Percentiles rank a stretch among this genome's conserved stretches.
These are phyloP conservation scores for Gryon sp. DNA, from an alignment of 1,140 invertebrate genomes.

Conservation along the genomic window DNA sequence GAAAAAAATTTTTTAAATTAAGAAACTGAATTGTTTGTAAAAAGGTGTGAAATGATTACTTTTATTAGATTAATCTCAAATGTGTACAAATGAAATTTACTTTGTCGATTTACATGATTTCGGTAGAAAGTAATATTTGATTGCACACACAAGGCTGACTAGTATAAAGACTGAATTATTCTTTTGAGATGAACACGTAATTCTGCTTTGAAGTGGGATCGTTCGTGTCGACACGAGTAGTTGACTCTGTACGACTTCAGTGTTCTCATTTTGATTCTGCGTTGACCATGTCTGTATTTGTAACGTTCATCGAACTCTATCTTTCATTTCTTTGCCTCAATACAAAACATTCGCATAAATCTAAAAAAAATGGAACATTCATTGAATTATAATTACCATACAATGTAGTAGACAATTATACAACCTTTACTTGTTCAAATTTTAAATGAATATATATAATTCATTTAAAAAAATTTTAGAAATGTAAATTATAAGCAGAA, in stretches of 20 bases:
- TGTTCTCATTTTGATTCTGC: constrained; percentile 33
- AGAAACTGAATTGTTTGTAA: no score
- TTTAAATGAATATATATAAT: no score
- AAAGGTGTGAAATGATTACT: no score
- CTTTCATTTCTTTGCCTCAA: constrained; percentile 47
- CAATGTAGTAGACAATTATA: no score
- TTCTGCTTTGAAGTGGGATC: constrained; percentile 48
- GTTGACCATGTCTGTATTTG: constrained; percentile 24
- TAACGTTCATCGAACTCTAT: constrained; percentile 48
- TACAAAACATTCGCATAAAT: constrained; percentile 40
- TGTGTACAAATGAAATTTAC: not conserved
- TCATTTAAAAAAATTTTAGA: no score
- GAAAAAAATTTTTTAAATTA: no score
- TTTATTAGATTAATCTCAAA: no score
- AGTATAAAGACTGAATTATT: constrained; percentile 35
- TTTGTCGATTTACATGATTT: constrained; percentile 6
- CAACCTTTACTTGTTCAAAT: no score
- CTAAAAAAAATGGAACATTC: constrained; percentile 24
- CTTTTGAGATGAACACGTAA: constrained; percentile 34
- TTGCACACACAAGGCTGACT: constrained; percentile 4
- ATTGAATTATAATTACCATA: no score
- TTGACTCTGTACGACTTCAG: constrained; percentile 29
- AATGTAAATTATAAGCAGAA: no score
- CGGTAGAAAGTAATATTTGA: not conserved
- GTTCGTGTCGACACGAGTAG: constrained; percentile 36